These are phyloP conservation scores for Drosophila picticornis DNA, from an alignment of 2,888 invertebrate species.

Conservation along the genomic window DNA sequence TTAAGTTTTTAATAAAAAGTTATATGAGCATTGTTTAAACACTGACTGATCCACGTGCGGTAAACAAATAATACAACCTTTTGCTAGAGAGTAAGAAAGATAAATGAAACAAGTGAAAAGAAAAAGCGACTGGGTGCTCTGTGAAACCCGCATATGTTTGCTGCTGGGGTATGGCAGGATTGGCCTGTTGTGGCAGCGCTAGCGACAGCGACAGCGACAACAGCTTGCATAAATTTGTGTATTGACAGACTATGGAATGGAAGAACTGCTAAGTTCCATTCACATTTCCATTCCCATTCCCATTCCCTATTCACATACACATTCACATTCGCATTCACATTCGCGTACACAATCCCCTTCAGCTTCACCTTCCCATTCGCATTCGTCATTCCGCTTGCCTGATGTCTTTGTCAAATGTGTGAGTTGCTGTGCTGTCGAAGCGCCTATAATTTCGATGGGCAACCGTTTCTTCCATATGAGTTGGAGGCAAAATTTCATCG, in stretches of 20 bases:
- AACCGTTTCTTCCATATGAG: not conserved
- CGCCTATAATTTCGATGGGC: constrained; percentile 52
- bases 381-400: constrained; percentile 56
- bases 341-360: not conserved
- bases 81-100: constrained; percentile 9
- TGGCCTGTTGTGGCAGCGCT: constrained; percentile 35
- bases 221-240: constrained; percentile 76
- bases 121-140: constrained; percentile 37
- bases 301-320: constrained; percentile 8
- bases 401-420: constrained; percentile 68
- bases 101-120: constrained; percentile 35
- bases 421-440: constrained; percentile 40
- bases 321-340: constrained; percentile 22
- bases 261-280: constrained; percentile 64
- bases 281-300: constrained; percentile 23
- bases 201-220: constrained; percentile 47
- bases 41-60: not conserved
- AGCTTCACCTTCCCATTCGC: not conserved
- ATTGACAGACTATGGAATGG: constrained; percentile 72
- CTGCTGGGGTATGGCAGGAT: constrained; percentile 3
- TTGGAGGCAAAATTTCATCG: constrained; percentile 6
- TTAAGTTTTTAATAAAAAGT: not conserved
- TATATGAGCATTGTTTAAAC: not conserved
- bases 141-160: constrained; percentile 60
- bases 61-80: constrained; percentile 1